Evolutionary conservation across 2,113 vertebrate genomes (phyloP), one percentile per base, ranked within the genome.

Genomic region (Bagarius yarrelli): DNA sequence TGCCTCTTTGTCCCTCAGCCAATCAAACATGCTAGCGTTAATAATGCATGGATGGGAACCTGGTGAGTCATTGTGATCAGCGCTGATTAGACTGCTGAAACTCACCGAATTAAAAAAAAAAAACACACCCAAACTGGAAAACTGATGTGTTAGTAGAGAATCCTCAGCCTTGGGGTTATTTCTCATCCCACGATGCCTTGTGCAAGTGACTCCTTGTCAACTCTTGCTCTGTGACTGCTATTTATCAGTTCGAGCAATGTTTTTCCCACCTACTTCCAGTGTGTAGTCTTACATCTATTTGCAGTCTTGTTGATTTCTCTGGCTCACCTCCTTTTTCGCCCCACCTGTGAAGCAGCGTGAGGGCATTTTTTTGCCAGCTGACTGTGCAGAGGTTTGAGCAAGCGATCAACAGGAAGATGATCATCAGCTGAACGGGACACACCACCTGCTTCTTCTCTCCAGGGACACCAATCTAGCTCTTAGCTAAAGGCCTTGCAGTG

Each of bases 41-140:
- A 84, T 86, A 86, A 86, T 86, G 80, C 77, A 86, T 84, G 81
- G 47, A 71, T 83, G 77, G 80, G 72, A 32, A 73, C 71, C 34
- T 69, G 36, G 79, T 53, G 53, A 69, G 79, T 86, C 83, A 73
- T 40, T 53, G 72, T 67, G 72, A 59, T 55, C 77, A 69, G 64
- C 63, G 63, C 72, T 83, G 83, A 86, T 86, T 83, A 63, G 83
- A 82, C 79, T 82, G 69, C 79, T 81, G 77, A 63, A 85, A 79
- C 81, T 63, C 61, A 56, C 61, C n/a, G n/a, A n/a, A n/a, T n/a
- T n/a, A 34, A 12, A 14, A 47, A 40, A 27, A 23, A 40, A 80
- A 83, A 69, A 15, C 57, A 50, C 52, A 40, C 25, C 14, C 63
- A 1, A 67, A 78, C 16, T 12, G 19, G 57, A 40, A 71, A 50